Conservation (phyloP, 2,113 vertebrate genomes). For the Falco punctatus region DNA sequence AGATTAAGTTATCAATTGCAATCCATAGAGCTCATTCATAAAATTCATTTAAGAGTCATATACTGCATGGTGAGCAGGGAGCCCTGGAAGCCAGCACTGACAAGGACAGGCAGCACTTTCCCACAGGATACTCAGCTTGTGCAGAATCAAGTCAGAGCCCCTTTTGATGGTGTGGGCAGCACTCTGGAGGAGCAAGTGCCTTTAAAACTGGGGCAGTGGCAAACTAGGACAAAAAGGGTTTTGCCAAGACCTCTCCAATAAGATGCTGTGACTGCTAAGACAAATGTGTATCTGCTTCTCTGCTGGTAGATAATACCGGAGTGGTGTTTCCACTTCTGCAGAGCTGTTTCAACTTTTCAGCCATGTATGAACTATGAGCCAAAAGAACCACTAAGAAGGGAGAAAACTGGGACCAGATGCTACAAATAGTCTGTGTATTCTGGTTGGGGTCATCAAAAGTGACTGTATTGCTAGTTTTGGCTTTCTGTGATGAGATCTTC, state of each 20-base stretch:
- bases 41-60: slow-evolving; percentile 33
- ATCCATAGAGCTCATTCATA: slow-evolving; percentile 57
- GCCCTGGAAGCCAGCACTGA: neutral
- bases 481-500: neutral
- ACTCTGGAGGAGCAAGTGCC: neutral
- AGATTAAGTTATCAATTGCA: slow-evolving; percentile 45
- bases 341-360: neutral
- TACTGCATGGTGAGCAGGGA: neutral
- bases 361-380: neutral
- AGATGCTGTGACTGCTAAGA: neutral
- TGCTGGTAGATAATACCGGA: neutral
- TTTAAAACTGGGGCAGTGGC: slow-evolving; percentile 8
- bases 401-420: neutral
- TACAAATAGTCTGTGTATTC: neutral
- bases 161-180: neutral
- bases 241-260: neutral
- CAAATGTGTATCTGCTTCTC: neutral
- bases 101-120: neutral
- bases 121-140: neutral
- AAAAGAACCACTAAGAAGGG: neutral
- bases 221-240: neutral
- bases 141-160: neutral
- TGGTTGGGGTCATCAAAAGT: neutral
- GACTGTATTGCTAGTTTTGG: neutral
- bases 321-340: neutral